Evolutionary conservation across 2,113 vertebrate genomes (phyloP).

Genomic region (Cyprinodon tularosa): DNA sequence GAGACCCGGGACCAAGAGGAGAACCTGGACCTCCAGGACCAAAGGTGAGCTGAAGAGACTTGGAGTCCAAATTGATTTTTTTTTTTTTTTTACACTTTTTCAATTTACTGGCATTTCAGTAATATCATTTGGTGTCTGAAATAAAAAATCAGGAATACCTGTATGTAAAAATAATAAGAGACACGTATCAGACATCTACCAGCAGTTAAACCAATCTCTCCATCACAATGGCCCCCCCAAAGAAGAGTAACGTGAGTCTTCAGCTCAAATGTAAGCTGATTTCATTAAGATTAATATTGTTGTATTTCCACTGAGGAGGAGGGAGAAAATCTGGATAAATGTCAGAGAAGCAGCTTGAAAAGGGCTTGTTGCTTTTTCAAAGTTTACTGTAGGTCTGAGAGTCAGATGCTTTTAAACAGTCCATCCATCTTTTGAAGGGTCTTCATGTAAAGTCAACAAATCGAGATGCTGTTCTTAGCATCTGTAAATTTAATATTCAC

Average conservation of each 20-base stretch:
- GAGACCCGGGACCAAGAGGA: conserved; percentile 65
- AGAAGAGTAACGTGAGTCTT: not conserved
- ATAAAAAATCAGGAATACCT: not conserved
- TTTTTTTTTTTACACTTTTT: not conserved
- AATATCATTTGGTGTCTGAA: not conserved
- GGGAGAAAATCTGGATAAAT: not conserved
- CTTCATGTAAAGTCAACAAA: not conserved
- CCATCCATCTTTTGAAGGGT: not conserved
- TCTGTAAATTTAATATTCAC: too few relatives aligned
- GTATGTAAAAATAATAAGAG: not conserved
- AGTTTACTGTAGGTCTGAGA: not conserved
- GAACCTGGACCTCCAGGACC: conserved; percentile 51
- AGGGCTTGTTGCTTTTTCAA: too few relatives aligned
- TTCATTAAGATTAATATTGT: not conserved
- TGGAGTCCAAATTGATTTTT: not conserved
- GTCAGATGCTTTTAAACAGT: not conserved
- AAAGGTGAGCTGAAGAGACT: conserved; percentile 23
- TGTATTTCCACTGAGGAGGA: not conserved
- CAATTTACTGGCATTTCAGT: not conserved
- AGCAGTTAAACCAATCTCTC: not conserved
- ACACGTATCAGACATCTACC: not conserved
- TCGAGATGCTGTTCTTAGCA: not conserved
- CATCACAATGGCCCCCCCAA: not conserved
- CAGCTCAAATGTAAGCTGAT: not conserved
- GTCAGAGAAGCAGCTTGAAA: not conserved